A percentile compares a stretch with the other conserved stretches of the same genome.
Evolutionary conservation across 2,888 invertebrate species (phyloP).

Genomic region (Phragmatobia fuliginosa): DNA sequence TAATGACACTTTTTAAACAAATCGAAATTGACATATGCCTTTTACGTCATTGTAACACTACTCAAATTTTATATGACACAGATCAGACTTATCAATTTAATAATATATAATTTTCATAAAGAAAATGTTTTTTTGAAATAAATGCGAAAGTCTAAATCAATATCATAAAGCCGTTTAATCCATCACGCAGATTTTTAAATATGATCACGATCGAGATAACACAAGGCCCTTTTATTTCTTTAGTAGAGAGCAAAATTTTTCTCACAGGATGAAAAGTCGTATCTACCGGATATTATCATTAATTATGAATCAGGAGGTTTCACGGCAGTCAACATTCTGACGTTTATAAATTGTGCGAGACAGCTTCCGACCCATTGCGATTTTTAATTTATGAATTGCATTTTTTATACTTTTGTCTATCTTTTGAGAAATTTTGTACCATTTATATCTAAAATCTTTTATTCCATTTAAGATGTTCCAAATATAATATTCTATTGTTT

Average conservation of each 20-base stretch:
- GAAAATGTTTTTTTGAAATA: no score
- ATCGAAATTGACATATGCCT: not conserved
- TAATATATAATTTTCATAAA: no score
- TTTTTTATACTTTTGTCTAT: conserved; percentile 10
- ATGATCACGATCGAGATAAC: not conserved
- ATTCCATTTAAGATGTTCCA: not conserved
- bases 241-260: conserved; percentile 69
- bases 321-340: conserved; percentile 66
- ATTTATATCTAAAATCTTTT: not conserved
- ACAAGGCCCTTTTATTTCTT: conserved; percentile 60
- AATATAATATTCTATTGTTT: not conserved
- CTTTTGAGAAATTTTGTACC: conserved; percentile 3
- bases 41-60: not conserved
- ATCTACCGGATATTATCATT: conserved; percentile 84
- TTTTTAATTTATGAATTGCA: conserved; percentile 42
- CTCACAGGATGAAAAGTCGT: conserved; percentile 74
- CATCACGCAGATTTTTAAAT: not conserved
- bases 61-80: not conserved
- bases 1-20: not conserved
- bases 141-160: no score
- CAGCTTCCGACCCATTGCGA: conserved; percentile 40
- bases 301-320: conserved; percentile 79
- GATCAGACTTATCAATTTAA: not conserved
- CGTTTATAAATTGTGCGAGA: conserved; percentile 70
- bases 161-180: not conserved